Conservation (phyloP, 2,113 vertebrate genomes). For the Antigone vipio region DNA sequence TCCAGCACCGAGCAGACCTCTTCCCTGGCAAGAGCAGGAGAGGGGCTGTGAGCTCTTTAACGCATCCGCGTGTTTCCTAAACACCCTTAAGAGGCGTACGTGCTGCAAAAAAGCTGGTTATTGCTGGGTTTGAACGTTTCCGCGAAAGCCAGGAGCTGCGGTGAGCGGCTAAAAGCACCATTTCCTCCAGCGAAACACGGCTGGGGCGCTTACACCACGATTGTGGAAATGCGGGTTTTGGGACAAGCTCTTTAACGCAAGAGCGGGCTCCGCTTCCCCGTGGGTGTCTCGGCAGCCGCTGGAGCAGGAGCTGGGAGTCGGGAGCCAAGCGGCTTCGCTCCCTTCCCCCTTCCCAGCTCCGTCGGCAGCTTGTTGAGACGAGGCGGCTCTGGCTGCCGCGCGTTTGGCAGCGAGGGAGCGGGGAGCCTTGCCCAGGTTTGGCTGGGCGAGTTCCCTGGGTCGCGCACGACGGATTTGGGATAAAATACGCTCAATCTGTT, state of each 20-base stretch:
- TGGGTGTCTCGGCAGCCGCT: background rate
- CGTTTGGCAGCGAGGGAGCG: background rate
- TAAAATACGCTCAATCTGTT: background rate
- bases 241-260: background rate
- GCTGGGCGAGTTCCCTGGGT: background rate
- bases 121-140: background rate
- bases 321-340: background rate
- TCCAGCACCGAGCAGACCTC: background rate
- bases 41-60: background rate
- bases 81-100: fast-evolving
- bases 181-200: background rate
- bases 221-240: background rate
- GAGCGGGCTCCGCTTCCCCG: background rate
- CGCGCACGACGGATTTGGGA: background rate
- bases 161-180: background rate
- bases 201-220: background rate
- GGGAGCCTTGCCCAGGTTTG: background rate
- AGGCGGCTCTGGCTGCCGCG: background rate
- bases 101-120: background rate
- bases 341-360: background rate
- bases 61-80: background rate
- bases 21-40: background rate
- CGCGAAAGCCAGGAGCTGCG: background rate
- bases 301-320: background rate
- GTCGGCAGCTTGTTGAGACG: background rate